Percentiles rank a stretch among this genome's conserved stretches.
These are phyloP conservation scores for Stenodema calcarata DNA, from an alignment of 2,888 invertebrate genomes.

Conservation along the genomic window DNA sequence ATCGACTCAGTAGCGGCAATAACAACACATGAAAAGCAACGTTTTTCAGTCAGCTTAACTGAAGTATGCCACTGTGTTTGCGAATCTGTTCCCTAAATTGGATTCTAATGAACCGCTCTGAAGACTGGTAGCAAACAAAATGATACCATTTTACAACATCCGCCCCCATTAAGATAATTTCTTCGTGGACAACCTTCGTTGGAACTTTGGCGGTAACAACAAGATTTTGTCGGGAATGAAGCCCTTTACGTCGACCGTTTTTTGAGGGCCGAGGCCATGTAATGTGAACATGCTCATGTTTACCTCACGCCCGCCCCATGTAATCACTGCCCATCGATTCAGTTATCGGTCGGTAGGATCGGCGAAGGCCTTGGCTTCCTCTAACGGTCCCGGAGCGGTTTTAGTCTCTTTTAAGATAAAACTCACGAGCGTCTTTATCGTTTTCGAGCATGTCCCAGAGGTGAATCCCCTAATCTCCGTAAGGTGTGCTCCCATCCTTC, in stretches of 20 bases:
- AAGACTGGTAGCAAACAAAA: too few species aligned
- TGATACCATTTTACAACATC: too few species aligned
- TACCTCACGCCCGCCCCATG: background rate
- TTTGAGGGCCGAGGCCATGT: background rate
- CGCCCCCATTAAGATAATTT: background rate
- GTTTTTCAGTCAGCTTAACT: too few species aligned
- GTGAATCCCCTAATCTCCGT: background rate
- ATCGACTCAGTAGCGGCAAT: too few species aligned
- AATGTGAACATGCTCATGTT: background rate
- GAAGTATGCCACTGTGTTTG: too few species aligned
- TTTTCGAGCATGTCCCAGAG: background rate
- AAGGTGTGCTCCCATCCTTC: background rate
- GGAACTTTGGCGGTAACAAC: background rate
- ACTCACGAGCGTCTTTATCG: background rate
- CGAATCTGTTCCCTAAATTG: too few species aligned
- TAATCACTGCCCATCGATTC: conserved; percentile 2
- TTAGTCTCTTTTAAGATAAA: background rate
- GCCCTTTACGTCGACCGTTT: background rate
- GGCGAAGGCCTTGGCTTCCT: background rate
- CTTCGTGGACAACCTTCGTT: background rate
- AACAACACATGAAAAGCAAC: too few species aligned
- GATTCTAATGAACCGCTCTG: too few species aligned
- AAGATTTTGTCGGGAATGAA: background rate
- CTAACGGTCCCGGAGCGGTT: background rate
- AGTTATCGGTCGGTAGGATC: background rate